Conservation (phyloP, 1,140 invertebrate genomes). For the Drosophila bocki region DNA sequence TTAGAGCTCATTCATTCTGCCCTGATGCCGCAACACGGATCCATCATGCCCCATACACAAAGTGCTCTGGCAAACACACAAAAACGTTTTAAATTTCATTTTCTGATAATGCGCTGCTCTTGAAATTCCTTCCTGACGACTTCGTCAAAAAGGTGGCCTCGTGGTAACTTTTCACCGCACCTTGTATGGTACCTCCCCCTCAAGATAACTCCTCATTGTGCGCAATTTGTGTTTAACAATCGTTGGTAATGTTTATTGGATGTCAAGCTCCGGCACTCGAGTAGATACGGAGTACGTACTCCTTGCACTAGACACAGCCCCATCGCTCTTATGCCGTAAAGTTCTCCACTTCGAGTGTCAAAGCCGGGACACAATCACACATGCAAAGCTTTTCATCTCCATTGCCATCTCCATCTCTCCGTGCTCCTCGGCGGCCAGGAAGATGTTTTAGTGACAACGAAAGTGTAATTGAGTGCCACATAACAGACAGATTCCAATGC, state of each 20-base stretch:
- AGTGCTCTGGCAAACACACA: slow-evolving; percentile 24
- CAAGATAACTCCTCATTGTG: slow-evolving; percentile 74
- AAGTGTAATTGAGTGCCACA: slow-evolving; percentile 82
- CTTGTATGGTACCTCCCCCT: slow-evolving; percentile 46
- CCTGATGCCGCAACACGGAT: slow-evolving; percentile 33
- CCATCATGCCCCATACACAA: slow-evolving; percentile 20
- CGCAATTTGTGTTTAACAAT: slow-evolving; percentile 83
- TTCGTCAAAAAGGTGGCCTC: slow-evolving; percentile 44
- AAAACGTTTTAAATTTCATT: slow-evolving; percentile 76
- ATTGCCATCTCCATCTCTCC: slow-evolving; percentile 4
- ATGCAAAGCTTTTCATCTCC: slow-evolving; percentile 48
- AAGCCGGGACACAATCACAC: slow-evolving; percentile 24
- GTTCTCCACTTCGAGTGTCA: slow-evolving; percentile 75
- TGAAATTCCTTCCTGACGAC: slow-evolving; percentile 68
- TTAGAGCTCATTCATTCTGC: slow-evolving; percentile 25
- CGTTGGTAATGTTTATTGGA: slow-evolving; percentile 82
- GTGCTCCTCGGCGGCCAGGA: slow-evolving; percentile 23
- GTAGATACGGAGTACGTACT: slow-evolving; percentile 17
- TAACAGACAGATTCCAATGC: slow-evolving; percentile 74
- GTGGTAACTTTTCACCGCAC: slow-evolving; percentile 45
- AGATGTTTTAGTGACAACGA: slow-evolving; percentile 79
- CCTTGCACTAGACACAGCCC: slow-evolving; percentile 46
- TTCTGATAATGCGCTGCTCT: slow-evolving; percentile 65
- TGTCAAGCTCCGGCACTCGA: slow-evolving; percentile 56
- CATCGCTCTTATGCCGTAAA: slow-evolving; percentile 15